Evolutionary conservation across 2,113 vertebrate genomes (phyloP).

Genomic region (Etia nguti): DNA sequence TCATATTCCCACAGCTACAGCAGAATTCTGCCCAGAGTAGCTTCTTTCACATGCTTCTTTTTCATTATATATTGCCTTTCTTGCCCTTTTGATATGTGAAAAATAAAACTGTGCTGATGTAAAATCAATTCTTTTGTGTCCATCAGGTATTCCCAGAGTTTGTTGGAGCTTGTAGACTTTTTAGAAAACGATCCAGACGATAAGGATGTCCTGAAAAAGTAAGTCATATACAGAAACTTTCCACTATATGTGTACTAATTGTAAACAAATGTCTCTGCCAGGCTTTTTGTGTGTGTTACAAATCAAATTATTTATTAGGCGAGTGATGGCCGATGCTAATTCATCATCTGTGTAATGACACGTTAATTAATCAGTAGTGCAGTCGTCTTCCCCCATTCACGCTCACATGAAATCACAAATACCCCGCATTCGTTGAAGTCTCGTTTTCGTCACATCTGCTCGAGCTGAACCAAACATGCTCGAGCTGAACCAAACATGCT

Average conservation of each 20-base stretch:
- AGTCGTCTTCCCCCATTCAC: neutral
- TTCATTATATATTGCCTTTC: neutral
- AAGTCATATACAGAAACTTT: constrained; percentile 49
- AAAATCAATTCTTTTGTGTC: neutral
- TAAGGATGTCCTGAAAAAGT: constrained; percentile 84
- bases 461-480: neutral
- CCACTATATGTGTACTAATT: rapidly evolving
- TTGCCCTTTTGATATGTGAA: neutral
- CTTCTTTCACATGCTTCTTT: neutral
- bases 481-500: neutral
- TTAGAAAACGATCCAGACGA: constrained; percentile 84
- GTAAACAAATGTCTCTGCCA: neutral
- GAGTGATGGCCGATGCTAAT: neutral
- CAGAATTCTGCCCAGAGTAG: neutral
- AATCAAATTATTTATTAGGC: neutral
- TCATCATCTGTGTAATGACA: neutral
- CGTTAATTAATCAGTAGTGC: neutral
- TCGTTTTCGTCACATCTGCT: neutral
- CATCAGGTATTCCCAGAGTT: constrained; percentile 82
- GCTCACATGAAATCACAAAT: neutral
- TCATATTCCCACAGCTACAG: neutral
- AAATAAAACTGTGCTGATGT: neutral
- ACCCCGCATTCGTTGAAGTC: neutral
- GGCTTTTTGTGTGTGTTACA: neutral
- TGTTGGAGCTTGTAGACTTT: constrained; percentile 91